Conservation (phyloP, 2,888 invertebrate species). For the Caenorhabditis imperialis region DNA sequence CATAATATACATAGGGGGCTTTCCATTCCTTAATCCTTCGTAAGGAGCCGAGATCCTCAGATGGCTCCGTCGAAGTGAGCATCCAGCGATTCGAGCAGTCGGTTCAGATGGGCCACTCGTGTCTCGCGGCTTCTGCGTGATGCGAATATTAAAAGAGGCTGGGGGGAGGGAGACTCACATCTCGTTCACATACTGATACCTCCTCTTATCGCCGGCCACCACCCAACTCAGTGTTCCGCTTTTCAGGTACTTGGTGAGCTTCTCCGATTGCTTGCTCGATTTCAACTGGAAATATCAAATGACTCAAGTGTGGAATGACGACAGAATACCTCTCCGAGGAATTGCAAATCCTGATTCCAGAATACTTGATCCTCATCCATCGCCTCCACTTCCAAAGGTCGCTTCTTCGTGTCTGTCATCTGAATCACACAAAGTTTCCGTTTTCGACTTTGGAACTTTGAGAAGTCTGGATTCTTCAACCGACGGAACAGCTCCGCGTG, state of each 20-base stretch:
- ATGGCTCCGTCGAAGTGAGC: slow-evolving; percentile 14
- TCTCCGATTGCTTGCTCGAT: slow-evolving; percentile 13
- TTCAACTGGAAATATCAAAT: neutral
- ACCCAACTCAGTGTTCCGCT: slow-evolving; percentile 13
- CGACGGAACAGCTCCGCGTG: slow-evolving; percentile 30
- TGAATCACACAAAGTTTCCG: slow-evolving; percentile 28
- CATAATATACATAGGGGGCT: too few relatives aligned
- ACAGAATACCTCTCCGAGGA: slow-evolving; percentile 36
- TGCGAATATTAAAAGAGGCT: too few relatives aligned
- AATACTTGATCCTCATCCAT: slow-evolving; percentile 17
- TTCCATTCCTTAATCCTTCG: too few relatives aligned
- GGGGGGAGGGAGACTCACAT: too few relatives aligned
- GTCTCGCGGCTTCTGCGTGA: slow-evolving; percentile 12
- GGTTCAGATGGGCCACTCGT: slow-evolving; percentile 25
- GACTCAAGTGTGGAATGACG: neutral
- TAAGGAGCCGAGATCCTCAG: neutral
- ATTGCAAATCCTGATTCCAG: slow-evolving; percentile 44
- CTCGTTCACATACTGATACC: slow-evolving; percentile 39
- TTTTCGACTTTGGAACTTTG: slow-evolving; percentile 12
- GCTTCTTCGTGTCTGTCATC: slow-evolving; percentile 4
- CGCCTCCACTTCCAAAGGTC: slow-evolving; percentile 18
- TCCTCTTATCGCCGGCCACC: slow-evolving; percentile 7
- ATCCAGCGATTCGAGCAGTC: slow-evolving; percentile 22
- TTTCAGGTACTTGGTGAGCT: slow-evolving; percentile 17
- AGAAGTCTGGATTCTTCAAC: slow-evolving; percentile 27